A percentile compares a stretch with the other conserved stretches of the same genome.
Conservation (phyloP, 1,140 invertebrate species). For the Plectrocnemia conspersa region DNA sequence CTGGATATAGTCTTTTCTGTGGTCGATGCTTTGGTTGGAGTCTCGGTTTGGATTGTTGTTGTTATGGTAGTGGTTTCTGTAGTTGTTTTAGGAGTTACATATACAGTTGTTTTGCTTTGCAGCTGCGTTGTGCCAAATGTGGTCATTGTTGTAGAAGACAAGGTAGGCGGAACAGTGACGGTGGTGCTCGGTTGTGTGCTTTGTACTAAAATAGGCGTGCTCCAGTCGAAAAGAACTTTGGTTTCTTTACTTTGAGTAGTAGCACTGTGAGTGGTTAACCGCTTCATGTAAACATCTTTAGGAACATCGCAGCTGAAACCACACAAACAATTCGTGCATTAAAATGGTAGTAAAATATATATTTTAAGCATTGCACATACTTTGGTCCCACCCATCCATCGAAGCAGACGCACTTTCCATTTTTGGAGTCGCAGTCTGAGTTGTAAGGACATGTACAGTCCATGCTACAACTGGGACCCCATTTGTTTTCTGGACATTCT, state of each 20-base stretch:
- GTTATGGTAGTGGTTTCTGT: slow-evolving; percentile 23
- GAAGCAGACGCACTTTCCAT: slow-evolving; percentile 32
- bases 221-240: slow-evolving; percentile 33
- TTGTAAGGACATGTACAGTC: slow-evolving; percentile 32
- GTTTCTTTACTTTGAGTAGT: slow-evolving; percentile 10
- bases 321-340: slow-evolving; percentile 1
- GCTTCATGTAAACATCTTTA: slow-evolving; percentile 20
- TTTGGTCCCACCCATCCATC: slow-evolving; percentile 30
- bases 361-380: slow-evolving; percentile 14
- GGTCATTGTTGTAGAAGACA: neutral
- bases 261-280: neutral
- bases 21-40: slow-evolving; percentile 15
- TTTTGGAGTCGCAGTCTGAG: slow-evolving; percentile 29
- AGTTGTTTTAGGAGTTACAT: neutral
- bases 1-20: slow-evolving; percentile 19
- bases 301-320: slow-evolving; percentile 30
- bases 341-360: neutral
- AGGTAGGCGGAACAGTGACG: neutral
- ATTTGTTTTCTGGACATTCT: slow-evolving; percentile 48
- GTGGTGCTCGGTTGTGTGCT: neutral
- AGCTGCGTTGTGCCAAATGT: neutral
- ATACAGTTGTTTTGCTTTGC: neutral
- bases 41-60: slow-evolving; percentile 33
- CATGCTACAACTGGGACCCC: slow-evolving; percentile 44
- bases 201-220: slow-evolving; percentile 16